Percentiles rank a stretch among this genome's conserved stretches.
phyloP scores from a whole-genome alignment of 2,888 invertebrate genomes.

The Drosophila maculinotata region DNA sequence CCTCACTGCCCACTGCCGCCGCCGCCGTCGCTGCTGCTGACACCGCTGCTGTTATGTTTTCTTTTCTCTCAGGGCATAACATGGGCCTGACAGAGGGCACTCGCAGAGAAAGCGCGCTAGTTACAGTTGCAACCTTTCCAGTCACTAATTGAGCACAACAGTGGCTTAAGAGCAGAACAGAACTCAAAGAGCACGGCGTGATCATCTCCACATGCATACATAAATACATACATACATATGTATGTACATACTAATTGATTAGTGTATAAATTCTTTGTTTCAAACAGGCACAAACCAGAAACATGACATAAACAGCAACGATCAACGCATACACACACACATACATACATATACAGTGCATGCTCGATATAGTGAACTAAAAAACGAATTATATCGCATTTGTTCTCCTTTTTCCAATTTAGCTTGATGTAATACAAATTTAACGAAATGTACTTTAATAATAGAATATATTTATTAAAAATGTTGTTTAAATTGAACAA shows the following conservation, averaged over 20 bases:
- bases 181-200: slow-evolving; percentile 22
- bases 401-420: too few relatives aligned
- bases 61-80: slow-evolving; percentile 24
- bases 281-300: not conserved
- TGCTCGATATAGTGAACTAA: too few relatives aligned
- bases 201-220: too few relatives aligned
- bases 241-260: slow-evolving; percentile 40
- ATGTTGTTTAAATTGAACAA: too few relatives aligned
- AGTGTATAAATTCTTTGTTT: slow-evolving; percentile 15
- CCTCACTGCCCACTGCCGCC: slow-evolving; percentile 24
- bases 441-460: too few relatives aligned
- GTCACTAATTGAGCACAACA: slow-evolving; percentile 20
- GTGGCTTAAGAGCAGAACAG: slow-evolving; percentile 16
- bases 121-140: slow-evolving; percentile 61
- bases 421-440: too few relatives aligned
- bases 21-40: slow-evolving; percentile 10
- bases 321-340: slow-evolving; percentile 3
- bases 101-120: slow-evolving; percentile 66
- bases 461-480: too few relatives aligned
- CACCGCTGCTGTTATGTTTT: slow-evolving; percentile 33
- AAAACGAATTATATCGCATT: too few relatives aligned
- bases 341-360: not conserved
- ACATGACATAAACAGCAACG: slow-evolving; percentile 22
- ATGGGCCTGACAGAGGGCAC: slow-evolving; percentile 21
- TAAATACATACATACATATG: too few relatives aligned